These are phyloP conservation scores for Myioborus melanocephalus DNA, from an alignment of 2,797 vertebrate genomes.

Conservation along the genomic window DNA sequence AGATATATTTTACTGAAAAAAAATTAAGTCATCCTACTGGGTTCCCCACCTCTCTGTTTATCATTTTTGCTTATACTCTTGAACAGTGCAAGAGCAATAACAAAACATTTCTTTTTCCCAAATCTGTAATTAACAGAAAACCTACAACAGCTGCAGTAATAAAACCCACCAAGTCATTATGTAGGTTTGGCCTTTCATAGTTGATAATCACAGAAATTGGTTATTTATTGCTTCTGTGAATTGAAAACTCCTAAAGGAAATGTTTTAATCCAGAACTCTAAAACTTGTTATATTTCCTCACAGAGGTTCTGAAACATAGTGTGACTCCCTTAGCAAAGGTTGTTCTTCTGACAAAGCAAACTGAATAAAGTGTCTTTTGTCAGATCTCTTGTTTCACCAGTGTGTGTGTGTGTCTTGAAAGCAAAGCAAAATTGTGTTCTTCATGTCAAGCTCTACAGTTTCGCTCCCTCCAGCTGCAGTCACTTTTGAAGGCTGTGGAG, in stretches of 20 bases:
- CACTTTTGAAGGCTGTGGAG: not conserved
- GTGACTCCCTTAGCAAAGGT: not conserved
- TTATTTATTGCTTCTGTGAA: constrained; percentile 68
- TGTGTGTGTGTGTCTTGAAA: not conserved
- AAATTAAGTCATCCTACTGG: not conserved
- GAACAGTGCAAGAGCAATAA: constrained; percentile 39
- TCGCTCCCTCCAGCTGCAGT: not conserved
- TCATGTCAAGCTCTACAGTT: not conserved
- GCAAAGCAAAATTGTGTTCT: not conserved
- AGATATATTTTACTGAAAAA: constrained; percentile 8
- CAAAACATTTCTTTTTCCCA: constrained; percentile 71
- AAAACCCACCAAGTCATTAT: constrained; percentile 69
- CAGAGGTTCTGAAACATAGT: not conserved
- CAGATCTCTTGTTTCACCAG: not conserved
- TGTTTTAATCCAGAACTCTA: constrained; percentile 30
- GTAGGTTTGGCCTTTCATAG: constrained; percentile 72
- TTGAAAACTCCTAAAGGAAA: constrained; percentile 45
- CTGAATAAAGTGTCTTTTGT: not conserved
- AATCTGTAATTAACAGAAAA: constrained; percentile 67
- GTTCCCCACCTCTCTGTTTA: constrained; percentile 46
- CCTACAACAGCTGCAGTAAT: constrained; percentile 66
- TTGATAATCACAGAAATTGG: constrained; percentile 68
- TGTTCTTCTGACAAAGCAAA: not conserved
- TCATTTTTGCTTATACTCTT: not conserved
- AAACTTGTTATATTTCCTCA: not conserved